Evolutionary conservation across 2,113 vertebrate genomes (phyloP).

Genomic region (Istiophorus platypterus): DNA sequence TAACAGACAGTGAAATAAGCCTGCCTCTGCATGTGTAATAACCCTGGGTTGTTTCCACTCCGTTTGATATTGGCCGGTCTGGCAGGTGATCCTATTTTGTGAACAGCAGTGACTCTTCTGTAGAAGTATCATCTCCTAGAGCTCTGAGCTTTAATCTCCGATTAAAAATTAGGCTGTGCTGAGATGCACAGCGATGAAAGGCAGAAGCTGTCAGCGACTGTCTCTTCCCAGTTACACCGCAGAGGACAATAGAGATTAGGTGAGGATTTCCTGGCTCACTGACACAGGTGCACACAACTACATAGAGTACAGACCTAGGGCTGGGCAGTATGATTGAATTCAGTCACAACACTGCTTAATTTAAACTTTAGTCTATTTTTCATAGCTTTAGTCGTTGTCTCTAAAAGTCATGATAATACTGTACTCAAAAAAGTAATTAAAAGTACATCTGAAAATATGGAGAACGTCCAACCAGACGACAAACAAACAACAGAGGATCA

Average conservation of each 20-base stretch:
- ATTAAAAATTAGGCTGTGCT: constrained; percentile 31
- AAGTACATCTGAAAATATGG: no score
- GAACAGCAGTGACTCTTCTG: not conserved
- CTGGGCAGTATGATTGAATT: not conserved
- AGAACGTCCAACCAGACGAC: no score
- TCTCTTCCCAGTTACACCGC: constrained; percentile 29
- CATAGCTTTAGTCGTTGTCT: not conserved
- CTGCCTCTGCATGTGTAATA: not conserved
- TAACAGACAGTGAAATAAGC: not conserved
- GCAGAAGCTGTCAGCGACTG: not conserved
- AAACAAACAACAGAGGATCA: not conserved
- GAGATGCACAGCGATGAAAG: constrained; percentile 20
- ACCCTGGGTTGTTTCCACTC: not conserved
- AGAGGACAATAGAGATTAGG: constrained; percentile 28
- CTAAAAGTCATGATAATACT: not conserved
- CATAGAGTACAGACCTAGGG: not conserved
- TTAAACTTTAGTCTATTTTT: not conserved
- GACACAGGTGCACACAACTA: not conserved
- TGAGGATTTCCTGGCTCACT: constrained; percentile 16
- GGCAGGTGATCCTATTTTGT: constrained; percentile 11
- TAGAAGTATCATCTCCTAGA: not conserved
- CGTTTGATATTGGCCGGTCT: not conserved
- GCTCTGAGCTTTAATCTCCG: constrained; percentile 16
- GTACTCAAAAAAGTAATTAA: no score
- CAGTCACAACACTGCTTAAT: not conserved